Evolutionary conservation across 2,113 vertebrate species (phyloP).

Genomic region (Semnopithecus entellus): DNA sequence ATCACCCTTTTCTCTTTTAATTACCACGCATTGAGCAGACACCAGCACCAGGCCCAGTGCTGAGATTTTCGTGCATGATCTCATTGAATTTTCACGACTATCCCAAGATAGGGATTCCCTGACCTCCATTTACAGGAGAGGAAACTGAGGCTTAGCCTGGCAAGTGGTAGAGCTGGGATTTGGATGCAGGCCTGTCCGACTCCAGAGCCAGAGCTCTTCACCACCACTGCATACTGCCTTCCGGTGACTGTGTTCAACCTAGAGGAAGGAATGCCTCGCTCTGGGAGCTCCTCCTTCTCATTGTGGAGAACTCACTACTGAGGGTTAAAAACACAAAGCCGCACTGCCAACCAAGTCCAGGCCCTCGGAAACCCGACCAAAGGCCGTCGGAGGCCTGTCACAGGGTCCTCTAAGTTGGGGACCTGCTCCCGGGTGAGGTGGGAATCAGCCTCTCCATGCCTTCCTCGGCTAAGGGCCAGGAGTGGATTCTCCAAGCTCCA

Average conservation of each 20-base stretch:
- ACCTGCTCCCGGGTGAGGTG: not conserved
- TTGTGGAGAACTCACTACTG: not conserved
- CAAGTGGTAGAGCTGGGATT: not conserved
- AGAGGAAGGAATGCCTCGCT: not conserved
- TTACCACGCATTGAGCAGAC: not conserved
- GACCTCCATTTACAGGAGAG: not conserved
- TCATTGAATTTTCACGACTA: not conserved
- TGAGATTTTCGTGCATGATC: not conserved
- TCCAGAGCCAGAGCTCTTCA: not conserved
- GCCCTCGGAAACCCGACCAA: not conserved
- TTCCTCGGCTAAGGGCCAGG: fast-evolving
- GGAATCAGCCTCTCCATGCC: not conserved
- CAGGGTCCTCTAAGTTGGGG: not conserved
- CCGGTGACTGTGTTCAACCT: not conserved
- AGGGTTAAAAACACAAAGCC: not conserved
- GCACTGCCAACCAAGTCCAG: not conserved
- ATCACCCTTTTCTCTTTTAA: not conserved
- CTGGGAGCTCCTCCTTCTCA: not conserved
- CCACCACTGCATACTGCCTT: not conserved
- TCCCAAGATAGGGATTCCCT: not conserved
- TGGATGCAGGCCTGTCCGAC: not conserved
- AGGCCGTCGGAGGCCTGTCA: not conserved
- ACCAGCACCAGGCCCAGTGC: not conserved
- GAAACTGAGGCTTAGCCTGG: not conserved
- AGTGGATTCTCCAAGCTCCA: not conserved